Conservation (phyloP, 2,888 invertebrate species). For the Acanthopleura granulata region DNA sequence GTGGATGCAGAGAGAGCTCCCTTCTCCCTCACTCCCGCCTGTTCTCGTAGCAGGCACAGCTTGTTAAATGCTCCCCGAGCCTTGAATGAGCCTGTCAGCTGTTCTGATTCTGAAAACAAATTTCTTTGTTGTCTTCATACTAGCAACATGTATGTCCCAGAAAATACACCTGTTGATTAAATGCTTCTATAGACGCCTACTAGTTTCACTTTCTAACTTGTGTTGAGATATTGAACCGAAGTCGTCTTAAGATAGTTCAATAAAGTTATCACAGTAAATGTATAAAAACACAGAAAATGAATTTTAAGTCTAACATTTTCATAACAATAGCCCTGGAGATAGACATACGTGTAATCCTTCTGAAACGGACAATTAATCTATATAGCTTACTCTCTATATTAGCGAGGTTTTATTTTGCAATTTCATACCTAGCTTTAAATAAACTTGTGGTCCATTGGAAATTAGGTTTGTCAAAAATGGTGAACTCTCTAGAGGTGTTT, state of each 20-base stretch:
- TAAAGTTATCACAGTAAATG: too few species aligned
- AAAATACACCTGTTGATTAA: too few species aligned
- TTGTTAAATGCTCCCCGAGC: slow-evolving; percentile 54
- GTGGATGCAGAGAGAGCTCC: slow-evolving; percentile 45
- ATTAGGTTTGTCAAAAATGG: slow-evolving; percentile 32
- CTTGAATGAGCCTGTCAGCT: slow-evolving; percentile 55
- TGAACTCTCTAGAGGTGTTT: slow-evolving; percentile 44
- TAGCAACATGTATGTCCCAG: too few species aligned
- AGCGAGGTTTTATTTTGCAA: neutral
- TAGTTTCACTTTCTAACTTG: too few species aligned
- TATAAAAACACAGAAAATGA: too few species aligned
- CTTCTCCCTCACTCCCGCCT: slow-evolving; percentile 24
- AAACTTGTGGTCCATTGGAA: slow-evolving; percentile 28
- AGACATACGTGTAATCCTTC: neutral
- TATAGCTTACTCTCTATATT: neutral
- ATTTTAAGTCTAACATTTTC: neutral
- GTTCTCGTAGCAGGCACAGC: slow-evolving; percentile 32
- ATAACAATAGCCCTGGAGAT: neutral
- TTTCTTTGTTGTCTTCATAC: too few species aligned
- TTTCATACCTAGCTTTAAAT: slow-evolving; percentile 45
- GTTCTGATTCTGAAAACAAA: slow-evolving; percentile 47
- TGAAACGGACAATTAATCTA: too few species aligned
- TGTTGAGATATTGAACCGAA: too few species aligned
- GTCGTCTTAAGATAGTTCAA: neutral
- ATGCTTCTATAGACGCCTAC: too few species aligned